Base-by-base conservation (phyloP, 2,888 invertebrate species). In the Cabera pusaria region DNA sequence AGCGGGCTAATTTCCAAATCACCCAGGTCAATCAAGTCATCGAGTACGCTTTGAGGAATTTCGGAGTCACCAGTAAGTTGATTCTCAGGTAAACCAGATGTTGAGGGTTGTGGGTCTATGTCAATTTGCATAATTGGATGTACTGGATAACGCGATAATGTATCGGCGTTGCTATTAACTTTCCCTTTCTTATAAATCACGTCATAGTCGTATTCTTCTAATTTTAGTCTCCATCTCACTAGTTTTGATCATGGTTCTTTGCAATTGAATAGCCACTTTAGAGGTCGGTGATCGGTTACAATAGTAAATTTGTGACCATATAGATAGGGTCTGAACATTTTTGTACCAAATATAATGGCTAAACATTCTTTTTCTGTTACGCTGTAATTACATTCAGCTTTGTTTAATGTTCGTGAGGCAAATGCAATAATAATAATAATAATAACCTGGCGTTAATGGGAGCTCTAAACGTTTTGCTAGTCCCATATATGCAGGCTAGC, bases 341-440 rank as follows among this genome's bases (percentile, higher is more conserved):
- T 43, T 5, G 11, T 12, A 1, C 34, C 49, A 11, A 21, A 46
- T n/a, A 40, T 10, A 1, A 44, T 41, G 1, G 45, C 49, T 0
- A 49, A 5, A 1, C 29, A 12, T 17, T 49, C 47, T 19, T 40
- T 39, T 12, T 48, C 47, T 0, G 37, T 48, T 0, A 35, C 32
- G 3, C 36, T 40, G n/a, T 49, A 49, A 9, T 43, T 49, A 1
- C 21, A n/a, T 14, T 45, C 45, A 3, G 34, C 35, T 5, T 22
- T 18, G n/a, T 44, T 47, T 8, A 43, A 10, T 0, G 42, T 51
- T 0, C 47, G 29, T 1, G 44, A 51, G 0, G 51, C 51, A 11
- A 29, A 43, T 3, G 34, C 26, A 2, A 47, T n/a, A n/a, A n/a
- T n/a, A n/a, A n/a, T n/a, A n/a, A n/a, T n/a, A n/a, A n/a, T n/a